Conservation (phyloP, 2,113 vertebrate species). For the Ceyx margarethae region DNA sequence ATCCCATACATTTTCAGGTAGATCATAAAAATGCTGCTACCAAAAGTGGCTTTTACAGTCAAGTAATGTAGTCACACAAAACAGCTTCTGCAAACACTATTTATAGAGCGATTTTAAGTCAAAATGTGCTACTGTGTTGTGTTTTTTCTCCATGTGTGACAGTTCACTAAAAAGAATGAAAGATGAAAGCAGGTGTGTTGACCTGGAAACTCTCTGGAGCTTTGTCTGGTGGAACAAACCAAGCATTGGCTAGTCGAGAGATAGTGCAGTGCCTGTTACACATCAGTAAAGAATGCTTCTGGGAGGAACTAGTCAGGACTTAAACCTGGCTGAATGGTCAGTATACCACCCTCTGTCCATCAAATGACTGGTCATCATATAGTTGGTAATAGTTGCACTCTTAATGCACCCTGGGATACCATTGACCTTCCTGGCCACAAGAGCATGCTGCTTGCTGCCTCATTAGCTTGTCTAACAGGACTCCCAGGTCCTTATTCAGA, state of each 20-base stretch:
- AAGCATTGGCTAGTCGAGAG: neutral
- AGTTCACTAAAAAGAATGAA: neutral
- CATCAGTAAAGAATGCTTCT: neutral
- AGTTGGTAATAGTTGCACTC: neutral
- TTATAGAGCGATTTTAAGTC: neutral
- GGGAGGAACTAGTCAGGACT: neutral
- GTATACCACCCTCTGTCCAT: neutral
- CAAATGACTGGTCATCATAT: neutral
- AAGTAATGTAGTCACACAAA: accelerated
- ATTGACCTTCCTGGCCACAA: too few relatives aligned
- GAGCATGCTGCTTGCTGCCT: too few relatives aligned
- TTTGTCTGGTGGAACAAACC: neutral
- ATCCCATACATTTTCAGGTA: neutral
- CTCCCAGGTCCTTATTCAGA: too few relatives aligned
- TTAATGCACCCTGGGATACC: too few relatives aligned
- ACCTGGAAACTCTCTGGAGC: neutral
- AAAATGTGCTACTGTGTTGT: neutral
- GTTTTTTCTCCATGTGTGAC: neutral
- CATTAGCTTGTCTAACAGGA: too few relatives aligned
- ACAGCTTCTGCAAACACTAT: neutral
- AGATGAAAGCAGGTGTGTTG: neutral
- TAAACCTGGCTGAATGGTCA: neutral
- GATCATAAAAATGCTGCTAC: neutral
- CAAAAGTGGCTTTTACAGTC: neutral
- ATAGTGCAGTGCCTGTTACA: neutral